phyloP scores from a whole-genome alignment of 2,113 vertebrate genomes.

The Tupaia tana region DNA sequence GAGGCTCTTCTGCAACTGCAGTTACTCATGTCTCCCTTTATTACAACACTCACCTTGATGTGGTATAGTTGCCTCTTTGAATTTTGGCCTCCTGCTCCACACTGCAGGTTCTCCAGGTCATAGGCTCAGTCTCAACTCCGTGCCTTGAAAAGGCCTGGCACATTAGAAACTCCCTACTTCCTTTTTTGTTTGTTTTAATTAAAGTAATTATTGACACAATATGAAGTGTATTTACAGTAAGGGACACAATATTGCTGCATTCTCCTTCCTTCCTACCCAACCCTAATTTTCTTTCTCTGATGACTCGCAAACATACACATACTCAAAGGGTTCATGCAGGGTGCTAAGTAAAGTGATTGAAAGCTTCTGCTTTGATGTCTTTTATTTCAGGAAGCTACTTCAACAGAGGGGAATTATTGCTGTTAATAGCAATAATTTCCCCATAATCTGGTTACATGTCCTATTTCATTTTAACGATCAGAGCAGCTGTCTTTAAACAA shows the following conservation, averaged over 20 bases:
- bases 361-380: slow-evolving; percentile 77
- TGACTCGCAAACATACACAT: not conserved
- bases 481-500: slow-evolving; percentile 74
- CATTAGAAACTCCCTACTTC: not conserved
- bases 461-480: slow-evolving; percentile 79
- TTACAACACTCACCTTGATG: not conserved
- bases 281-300: not conserved
- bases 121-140: not conserved
- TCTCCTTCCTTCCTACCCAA: not conserved
- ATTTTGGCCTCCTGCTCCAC: not conserved
- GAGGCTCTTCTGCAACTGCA: not conserved
- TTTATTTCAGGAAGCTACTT: slow-evolving; percentile 79
- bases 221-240: not conserved
- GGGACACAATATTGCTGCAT: not conserved
- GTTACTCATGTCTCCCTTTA: not conserved
- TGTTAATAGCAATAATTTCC: slow-evolving; percentile 75
- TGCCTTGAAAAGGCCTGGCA: too few relatives aligned
- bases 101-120: not conserved
- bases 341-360: slow-evolving; percentile 59
- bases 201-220: not conserved
- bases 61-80: not conserved
- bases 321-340: slow-evolving; percentile 57
- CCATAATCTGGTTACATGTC: slow-evolving; percentile 76
- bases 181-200: not conserved
- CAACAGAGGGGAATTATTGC: slow-evolving; percentile 73